Conservation (phyloP, 2,797 vertebrate genomes). For the Rachycentron canadum region DNA sequence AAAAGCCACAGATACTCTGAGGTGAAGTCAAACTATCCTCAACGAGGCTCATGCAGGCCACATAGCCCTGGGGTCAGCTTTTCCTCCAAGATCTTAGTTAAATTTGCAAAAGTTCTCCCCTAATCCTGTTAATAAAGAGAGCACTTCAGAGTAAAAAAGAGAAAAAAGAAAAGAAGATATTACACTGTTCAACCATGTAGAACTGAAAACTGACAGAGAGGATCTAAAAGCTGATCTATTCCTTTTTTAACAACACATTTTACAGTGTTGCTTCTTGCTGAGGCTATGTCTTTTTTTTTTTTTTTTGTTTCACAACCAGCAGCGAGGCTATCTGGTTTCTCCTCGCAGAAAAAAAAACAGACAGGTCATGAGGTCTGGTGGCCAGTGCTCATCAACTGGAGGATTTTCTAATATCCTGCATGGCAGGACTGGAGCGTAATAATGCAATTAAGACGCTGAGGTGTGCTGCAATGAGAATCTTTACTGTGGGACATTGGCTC, state of each 20-base stretch:
- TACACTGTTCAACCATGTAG: constrained; percentile 45
- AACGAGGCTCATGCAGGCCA: constrained; percentile 51
- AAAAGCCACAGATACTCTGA: constrained; percentile 63
- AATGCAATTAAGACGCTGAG: constrained; percentile 80
- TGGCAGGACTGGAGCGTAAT: constrained; percentile 71
- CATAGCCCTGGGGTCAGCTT: constrained; percentile 50
- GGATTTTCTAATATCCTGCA: constrained; percentile 78
- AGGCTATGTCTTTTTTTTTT: constrained; percentile 35
- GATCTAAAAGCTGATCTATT: constrained; percentile 36
- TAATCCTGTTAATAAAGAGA: constrained; percentile 63
- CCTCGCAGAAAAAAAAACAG: constrained; percentile 28
- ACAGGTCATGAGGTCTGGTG: constrained; percentile 64
- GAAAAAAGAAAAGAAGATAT: constrained; percentile 11
- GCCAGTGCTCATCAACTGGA: constrained; percentile 68
- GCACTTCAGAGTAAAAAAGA: constrained; percentile 31
- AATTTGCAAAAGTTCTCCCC: constrained; percentile 58
- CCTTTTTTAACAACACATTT: constrained; percentile 49
- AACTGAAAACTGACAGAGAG: constrained; percentile 33
- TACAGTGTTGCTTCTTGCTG: constrained; percentile 40
- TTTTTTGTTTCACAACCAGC: constrained; percentile 17
- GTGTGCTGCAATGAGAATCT: constrained; percentile 77
- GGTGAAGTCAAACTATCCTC: constrained; percentile 67
- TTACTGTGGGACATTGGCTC: constrained; percentile 82
- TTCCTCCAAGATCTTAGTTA: constrained; percentile 45
- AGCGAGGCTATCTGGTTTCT: constrained; percentile 25